Percentiles rank a stretch among this genome's conserved stretches.
These are phyloP conservation scores for Tiliacea citrago DNA, from an alignment of 2,888 invertebrate species.

Conservation along the genomic window DNA sequence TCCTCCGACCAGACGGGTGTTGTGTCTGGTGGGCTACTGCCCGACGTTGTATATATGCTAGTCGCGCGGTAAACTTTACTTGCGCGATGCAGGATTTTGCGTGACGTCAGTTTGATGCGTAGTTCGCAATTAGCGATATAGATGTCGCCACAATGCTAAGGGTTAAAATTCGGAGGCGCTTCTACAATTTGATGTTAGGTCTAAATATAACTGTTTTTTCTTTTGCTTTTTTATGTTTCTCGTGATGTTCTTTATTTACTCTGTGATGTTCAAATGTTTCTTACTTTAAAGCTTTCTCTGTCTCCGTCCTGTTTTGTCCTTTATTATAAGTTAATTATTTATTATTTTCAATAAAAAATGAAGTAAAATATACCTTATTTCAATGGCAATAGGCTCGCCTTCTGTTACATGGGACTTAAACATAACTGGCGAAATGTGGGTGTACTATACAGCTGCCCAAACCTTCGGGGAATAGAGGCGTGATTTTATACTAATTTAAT, in stretches of 20 bases:
- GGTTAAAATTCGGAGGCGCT: neutral
- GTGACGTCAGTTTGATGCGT: neutral
- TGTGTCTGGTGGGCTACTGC: neutral
- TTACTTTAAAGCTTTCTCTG: constrained; percentile 19
- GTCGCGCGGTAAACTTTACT: neutral
- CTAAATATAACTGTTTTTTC: neutral
- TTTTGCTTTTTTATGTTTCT: constrained; percentile 24
- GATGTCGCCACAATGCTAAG: neutral
- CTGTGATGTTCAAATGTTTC: neutral
- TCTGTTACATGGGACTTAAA: too few species aligned
- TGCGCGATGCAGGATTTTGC: constrained; percentile 3
- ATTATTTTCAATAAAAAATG: neutral
- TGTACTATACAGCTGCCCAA: too few species aligned
- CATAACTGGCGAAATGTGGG: too few species aligned
- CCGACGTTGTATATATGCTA: neutral
- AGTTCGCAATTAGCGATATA: neutral
- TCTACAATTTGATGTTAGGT: neutral
- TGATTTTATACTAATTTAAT: too few species aligned
- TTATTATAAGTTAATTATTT: constrained; percentile 20
- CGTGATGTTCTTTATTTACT: constrained; percentile 16
- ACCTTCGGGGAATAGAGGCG: too few species aligned
- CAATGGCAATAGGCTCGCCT: too few species aligned
- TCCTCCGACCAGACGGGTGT: neutral
- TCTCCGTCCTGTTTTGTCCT: constrained; percentile 28
- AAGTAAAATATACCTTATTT: constrained; percentile 16